Evolutionary conservation across 1,140 invertebrate species (phyloP).

Genomic region (Akabosia matsudoensis): DNA sequence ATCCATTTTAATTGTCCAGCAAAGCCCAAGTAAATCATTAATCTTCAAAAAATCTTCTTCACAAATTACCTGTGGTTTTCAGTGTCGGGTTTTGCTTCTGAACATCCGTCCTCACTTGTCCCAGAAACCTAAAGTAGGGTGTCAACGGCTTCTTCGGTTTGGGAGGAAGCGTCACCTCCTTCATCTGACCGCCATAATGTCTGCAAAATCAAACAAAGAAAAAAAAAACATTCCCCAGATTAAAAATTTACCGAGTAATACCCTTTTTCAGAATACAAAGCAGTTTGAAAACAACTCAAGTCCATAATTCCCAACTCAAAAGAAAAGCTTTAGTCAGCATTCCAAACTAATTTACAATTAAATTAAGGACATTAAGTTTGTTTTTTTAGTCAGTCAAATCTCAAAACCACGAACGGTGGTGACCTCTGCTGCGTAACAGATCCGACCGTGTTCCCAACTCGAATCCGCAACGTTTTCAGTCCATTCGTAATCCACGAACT

Average conservation of each 20-base stretch:
- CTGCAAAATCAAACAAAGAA: conserved; percentile 30
- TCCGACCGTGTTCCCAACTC: neutral
- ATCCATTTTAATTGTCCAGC: neutral
- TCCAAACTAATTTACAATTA: neutral
- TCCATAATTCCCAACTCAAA: no score
- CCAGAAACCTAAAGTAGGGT: conserved; percentile 39
- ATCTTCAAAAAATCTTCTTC: neutral
- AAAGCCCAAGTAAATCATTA: neutral
- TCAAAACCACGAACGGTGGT: conserved; percentile 36
- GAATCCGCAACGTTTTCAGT: conserved; percentile 31
- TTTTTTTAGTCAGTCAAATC: neutral
- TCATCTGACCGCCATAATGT: conserved; percentile 24
- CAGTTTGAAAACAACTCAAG: no score
- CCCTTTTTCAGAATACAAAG: no score
- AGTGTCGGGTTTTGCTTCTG: conserved; percentile 25
- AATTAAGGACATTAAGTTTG: neutral
- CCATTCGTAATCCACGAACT: conserved; percentile 37
- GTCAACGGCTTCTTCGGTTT: conserved; percentile 41
- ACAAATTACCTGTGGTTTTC: conserved; percentile 22
- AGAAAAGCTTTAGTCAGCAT: neutral
- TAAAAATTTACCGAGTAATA: no score
- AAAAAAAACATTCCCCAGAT: neutral
- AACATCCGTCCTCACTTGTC: conserved; percentile 27
- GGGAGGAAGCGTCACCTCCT: conserved; percentile 1
- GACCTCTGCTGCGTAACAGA: conserved; percentile 37